phyloP scores from a whole-genome alignment of 2,888 invertebrate genomes.

The Orchesella flavescens region DNA sequence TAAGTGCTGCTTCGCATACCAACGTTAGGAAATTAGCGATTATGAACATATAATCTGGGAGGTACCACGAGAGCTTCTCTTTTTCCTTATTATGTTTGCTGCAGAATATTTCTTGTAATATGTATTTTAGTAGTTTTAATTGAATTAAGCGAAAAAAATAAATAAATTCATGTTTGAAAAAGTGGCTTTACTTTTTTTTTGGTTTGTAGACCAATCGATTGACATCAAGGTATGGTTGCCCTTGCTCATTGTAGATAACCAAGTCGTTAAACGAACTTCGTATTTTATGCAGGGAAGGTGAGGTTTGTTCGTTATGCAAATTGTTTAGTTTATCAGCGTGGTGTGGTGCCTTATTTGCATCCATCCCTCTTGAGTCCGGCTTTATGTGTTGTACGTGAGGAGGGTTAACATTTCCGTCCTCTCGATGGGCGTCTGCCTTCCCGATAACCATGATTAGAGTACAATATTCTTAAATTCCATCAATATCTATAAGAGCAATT shows the following conservation, averaged over 20 bases:
- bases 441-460: no score
- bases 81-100: conserved; percentile 50
- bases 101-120: no score
- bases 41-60: conserved; percentile 60
- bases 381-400: no score
- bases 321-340: no score
- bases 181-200: conserved; percentile 27
- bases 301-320: no score
- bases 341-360: neutral
- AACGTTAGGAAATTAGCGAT: conserved; percentile 54
- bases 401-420: no score
- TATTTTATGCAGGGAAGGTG: conserved; percentile 16
- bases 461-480: no score
- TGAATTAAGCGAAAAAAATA: no score
- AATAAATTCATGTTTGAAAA: neutral
- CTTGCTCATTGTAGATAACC: conserved; percentile 58
- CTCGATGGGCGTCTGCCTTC: no score
- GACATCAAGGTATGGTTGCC: conserved; percentile 60
- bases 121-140: no score
- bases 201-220: conserved; percentile 62
- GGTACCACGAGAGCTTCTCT: conserved; percentile 56
- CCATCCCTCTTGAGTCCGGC: neutral
- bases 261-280: conserved; percentile 51
- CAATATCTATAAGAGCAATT: no score
- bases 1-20: no score